Percentiles rank a stretch among this genome's conserved stretches.
phyloP scores from a whole-genome alignment of 64 coral and sea anemone genomes.

The Stichodactyla mertensii region DNA sequence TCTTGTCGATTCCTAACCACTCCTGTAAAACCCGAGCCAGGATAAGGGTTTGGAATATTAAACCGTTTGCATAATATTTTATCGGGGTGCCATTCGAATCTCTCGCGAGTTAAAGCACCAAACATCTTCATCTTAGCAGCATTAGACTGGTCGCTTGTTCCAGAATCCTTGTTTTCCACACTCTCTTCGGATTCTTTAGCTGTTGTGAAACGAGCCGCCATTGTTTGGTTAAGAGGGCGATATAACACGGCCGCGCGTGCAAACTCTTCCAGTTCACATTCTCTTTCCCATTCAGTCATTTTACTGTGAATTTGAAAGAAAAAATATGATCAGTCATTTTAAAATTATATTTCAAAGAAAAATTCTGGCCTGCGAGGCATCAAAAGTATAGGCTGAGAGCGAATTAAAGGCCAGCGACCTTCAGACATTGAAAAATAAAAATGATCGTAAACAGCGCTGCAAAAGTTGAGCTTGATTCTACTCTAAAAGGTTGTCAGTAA shows the following conservation, averaged over 20 bases:
- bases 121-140: constrained; percentile 97
- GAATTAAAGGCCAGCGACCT: too few relatives aligned
- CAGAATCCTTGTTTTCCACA: constrained; percentile 37
- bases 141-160: constrained; percentile 41
- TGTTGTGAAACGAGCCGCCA: constrained; percentile 85
- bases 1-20: constrained; percentile 34
- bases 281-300: constrained; percentile 96
- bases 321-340: background rate
- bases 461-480: too few relatives aligned
- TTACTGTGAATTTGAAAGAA: constrained; percentile 30
- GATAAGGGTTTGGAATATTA: constrained; percentile 97
- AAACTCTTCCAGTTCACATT: constrained; percentile 93
- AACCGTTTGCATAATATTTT: constrained; percentile 86
- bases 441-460: too few relatives aligned
- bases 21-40: constrained; percentile 50
- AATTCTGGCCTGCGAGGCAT: background rate
- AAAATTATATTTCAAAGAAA: background rate
- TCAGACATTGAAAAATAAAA: too few relatives aligned
- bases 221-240: constrained; percentile 59
- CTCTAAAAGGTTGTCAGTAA: too few relatives aligned
- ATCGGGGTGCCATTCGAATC: constrained; percentile 91
- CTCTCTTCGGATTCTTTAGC: constrained; percentile 80
- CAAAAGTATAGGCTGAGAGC: background rate
- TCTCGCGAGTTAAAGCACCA: constrained; percentile 83
- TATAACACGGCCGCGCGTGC: constrained; percentile 66